These are phyloP conservation scores for Blastomussa wellsi DNA, from an alignment of 92 coral and sea anemone species.

Conservation along the genomic window DNA sequence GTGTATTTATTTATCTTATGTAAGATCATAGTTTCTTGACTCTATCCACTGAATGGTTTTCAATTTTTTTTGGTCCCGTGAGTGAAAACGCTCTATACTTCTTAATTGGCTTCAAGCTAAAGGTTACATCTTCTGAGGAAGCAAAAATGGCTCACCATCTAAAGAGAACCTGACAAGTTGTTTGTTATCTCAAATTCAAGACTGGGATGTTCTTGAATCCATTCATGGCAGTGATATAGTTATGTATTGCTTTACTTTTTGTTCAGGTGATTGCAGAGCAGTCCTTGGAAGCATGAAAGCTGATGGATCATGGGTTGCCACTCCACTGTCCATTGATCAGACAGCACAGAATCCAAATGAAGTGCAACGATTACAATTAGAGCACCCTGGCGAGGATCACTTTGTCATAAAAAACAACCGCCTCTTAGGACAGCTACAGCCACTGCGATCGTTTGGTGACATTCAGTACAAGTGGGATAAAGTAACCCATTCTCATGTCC, in stretches of 20 bases:
- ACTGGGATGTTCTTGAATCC: too few species aligned
- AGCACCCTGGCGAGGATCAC: slow-evolving; percentile 94
- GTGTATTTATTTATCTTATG: too few species aligned
- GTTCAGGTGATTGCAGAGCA: slow-evolving; percentile 93
- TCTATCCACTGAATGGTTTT: too few species aligned
- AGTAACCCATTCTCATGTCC: slow-evolving; percentile 82
- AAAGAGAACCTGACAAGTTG: too few species aligned
- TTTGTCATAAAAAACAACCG: slow-evolving; percentile 83
- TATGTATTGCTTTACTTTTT: background rate
- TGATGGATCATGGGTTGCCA: slow-evolving; percentile 90
- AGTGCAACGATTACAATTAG: slow-evolving; percentile 62
- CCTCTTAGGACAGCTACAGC: slow-evolving; percentile 93
- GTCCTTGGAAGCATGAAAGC: slow-evolving; percentile 83
- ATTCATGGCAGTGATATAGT: background rate
- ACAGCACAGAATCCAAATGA: slow-evolving; percentile 80
- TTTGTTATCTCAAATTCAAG: too few species aligned
- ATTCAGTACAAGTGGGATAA: slow-evolving; percentile 96
- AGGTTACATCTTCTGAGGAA: too few species aligned
- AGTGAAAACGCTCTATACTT: too few species aligned
- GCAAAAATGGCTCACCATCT: too few species aligned
- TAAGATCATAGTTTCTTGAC: too few species aligned
- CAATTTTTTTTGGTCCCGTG: too few species aligned
- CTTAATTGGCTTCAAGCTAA: too few species aligned
- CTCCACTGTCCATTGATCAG: slow-evolving; percentile 85
- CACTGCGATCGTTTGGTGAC: slow-evolving; percentile 97